phyloP scores from a whole-genome alignment of 2,888 invertebrate genomes.

The Leucozona laternaria region DNA sequence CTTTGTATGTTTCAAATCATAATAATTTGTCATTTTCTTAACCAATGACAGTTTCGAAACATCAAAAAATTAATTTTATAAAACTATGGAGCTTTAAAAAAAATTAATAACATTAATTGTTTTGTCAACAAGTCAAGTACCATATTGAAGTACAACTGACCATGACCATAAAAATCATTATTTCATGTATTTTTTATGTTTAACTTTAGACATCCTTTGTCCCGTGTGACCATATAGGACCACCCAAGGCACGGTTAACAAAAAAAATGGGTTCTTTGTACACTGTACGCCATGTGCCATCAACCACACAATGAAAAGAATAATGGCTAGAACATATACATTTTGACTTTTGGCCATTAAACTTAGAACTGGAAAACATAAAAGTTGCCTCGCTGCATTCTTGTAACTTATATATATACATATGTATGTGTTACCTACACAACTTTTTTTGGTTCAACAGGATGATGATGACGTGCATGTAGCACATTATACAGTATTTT shows the following conservation, averaged over 20 bases:
- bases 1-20: background rate
- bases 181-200: conserved; percentile 10
- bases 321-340: conserved; percentile 36
- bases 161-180: conserved; percentile 28
- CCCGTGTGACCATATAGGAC: background rate
- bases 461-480: conserved; percentile 55
- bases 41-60: too few species aligned
- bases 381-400: conserved; percentile 30
- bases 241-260: conserved; percentile 9
- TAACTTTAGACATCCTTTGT: conserved; percentile 23
- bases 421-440: background rate
- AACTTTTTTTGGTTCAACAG: conserved; percentile 49
- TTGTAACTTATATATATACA: background rate
- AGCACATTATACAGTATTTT: conserved; percentile 40
- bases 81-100: background rate
- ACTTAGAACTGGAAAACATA: conserved; percentile 30
- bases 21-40: background rate
- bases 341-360: conserved; percentile 58
- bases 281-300: conserved; percentile 13
- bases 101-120: background rate
- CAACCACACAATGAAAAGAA: conserved; percentile 44
- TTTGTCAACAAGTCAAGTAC: conserved; percentile 32
- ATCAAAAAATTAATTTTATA: too few species aligned
- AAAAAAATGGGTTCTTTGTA: background rate
- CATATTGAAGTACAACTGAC: background rate